Conservation (phyloP, 92 coral and sea anemone genomes). For the Paragorgia papillata region DNA sequence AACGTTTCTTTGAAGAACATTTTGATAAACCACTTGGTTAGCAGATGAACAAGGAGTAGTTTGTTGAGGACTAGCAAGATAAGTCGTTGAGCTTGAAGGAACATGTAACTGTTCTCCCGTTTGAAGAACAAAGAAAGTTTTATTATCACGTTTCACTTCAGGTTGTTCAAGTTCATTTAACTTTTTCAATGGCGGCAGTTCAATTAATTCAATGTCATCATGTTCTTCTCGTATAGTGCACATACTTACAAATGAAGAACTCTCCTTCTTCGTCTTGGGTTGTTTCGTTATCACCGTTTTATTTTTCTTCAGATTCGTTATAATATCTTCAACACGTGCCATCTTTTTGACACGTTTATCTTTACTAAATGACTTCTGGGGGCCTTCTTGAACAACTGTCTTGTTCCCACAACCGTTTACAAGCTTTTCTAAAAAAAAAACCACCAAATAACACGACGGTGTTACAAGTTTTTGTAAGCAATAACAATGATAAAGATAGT, state of each 20-base stretch:
- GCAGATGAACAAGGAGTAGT: constrained; percentile 6
- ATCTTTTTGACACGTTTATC: constrained; percentile 6
- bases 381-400: background rate
- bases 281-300: constrained; percentile 5
- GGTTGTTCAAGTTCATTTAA: background rate
- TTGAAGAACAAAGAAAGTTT: background rate
- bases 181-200: background rate
- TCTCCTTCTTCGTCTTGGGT: background rate
- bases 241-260: constrained; percentile 33
- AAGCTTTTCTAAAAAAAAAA: background rate
- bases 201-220: constrained; percentile 10
- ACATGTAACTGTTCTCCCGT: background rate
- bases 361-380: constrained; percentile 3
- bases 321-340: constrained; percentile 41
- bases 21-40: constrained; percentile 25
- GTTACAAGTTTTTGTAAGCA: background rate
- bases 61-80: background rate
- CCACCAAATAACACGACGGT: background rate
- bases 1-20: background rate
- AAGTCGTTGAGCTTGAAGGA: background rate
- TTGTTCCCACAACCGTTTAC: background rate
- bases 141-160: background rate
- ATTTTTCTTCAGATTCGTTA: constrained; percentile 28
- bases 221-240: constrained; percentile 38
- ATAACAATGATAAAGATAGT: background rate